Percentiles rank a stretch among this genome's conserved stretches.
phyloP scores from a whole-genome alignment of 2,113 vertebrate species.

The Cyanoderma ruficeps region DNA sequence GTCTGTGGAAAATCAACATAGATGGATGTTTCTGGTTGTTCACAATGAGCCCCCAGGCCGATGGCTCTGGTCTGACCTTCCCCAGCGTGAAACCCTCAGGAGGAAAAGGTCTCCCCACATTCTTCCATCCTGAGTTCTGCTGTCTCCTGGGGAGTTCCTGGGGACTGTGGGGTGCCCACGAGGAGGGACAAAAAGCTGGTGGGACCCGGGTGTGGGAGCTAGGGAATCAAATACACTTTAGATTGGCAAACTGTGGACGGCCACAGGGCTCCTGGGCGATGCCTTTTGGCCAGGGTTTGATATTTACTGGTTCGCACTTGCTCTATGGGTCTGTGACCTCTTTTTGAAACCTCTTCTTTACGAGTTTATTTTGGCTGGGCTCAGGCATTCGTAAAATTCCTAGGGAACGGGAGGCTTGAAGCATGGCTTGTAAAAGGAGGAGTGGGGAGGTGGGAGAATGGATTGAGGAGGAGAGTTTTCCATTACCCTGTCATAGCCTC shows the following conservation, averaged over 20 bases:
- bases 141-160: not conserved
- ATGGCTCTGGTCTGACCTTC: not conserved
- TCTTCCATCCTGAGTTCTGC: not conserved
- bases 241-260: not conserved
- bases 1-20: not conserved
- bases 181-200: not conserved
- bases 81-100: not conserved
- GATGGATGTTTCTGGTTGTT: not conserved
- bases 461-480: conserved; percentile 60
- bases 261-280: not conserved
- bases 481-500: conserved; percentile 69
- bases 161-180: not conserved
- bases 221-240: not conserved
- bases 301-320: conserved; percentile 78
- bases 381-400: conserved; percentile 86
- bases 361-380: conserved; percentile 84
- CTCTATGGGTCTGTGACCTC: conserved; percentile 75
- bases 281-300: conserved; percentile 36
- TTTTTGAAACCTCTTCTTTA: conserved; percentile 80
- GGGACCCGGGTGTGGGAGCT: not conserved
- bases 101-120: not conserved
- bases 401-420: conserved; percentile 78
- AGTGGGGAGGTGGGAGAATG: conserved; percentile 70
- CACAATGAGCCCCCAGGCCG: accelerated
- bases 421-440: conserved; percentile 80